phyloP scores from a whole-genome alignment of 2,888 invertebrate species.

The Oscheius myriophilus region DNA sequence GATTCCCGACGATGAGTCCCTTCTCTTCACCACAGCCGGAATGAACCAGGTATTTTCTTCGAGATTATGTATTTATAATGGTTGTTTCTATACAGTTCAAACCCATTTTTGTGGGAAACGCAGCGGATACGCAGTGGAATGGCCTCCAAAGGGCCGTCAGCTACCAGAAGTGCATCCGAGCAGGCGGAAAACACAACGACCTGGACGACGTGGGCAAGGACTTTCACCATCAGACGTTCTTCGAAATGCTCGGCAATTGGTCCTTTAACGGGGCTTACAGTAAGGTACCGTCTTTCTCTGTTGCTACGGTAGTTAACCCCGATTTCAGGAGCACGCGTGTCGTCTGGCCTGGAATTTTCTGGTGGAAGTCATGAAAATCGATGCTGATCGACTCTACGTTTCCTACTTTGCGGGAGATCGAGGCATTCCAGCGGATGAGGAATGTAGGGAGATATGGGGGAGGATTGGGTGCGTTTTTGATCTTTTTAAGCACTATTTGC shows the following conservation, averaged over 20 bases:
- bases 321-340: slow-evolving; percentile 84
- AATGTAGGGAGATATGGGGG: slow-evolving; percentile 84
- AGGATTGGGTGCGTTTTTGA: slow-evolving; percentile 77
- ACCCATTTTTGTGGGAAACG: slow-evolving; percentile 92
- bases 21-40: slow-evolving; percentile 96
- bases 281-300: slow-evolving; percentile 76
- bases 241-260: slow-evolving; percentile 99
- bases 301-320: neutral
- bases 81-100: slow-evolving; percentile 79
- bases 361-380: slow-evolving; percentile 80
- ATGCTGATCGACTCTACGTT: slow-evolving; percentile 89
- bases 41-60: slow-evolving; percentile 88
- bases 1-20: slow-evolving; percentile 93
- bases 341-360: slow-evolving; percentile 96
- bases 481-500: neutral
- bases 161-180: slow-evolving; percentile 97
- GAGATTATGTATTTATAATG: slow-evolving; percentile 29
- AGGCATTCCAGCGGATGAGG: slow-evolving; percentile 87
- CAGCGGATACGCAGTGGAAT: slow-evolving; percentile 83
- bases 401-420: slow-evolving; percentile 94
- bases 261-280: slow-evolving; percentile 97
- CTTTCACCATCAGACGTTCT: slow-evolving; percentile 99
- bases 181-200: slow-evolving; percentile 98
- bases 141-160: slow-evolving; percentile 85
- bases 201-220: slow-evolving; percentile 97